phyloP scores from a whole-genome alignment of 1,140 invertebrate genomes.

The Pachypsylla venusta region DNA sequence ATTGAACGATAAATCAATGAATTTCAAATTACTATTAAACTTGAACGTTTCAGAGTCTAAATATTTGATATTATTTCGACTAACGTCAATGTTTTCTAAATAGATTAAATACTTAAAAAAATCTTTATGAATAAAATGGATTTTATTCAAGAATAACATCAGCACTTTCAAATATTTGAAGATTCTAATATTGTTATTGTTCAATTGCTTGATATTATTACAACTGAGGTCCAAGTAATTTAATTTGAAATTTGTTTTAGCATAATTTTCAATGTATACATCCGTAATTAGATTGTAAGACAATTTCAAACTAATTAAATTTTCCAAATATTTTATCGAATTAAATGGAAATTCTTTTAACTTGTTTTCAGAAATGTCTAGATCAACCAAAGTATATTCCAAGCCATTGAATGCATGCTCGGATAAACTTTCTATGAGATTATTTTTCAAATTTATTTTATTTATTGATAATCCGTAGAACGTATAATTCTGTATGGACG shows the following conservation, averaged over 20 bases:
- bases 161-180: conserved; percentile 62
- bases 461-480: conserved; percentile 68
- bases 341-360: conserved; percentile 63
- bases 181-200: conserved; percentile 56
- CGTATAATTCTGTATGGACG: conserved; percentile 65
- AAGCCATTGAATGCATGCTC: conserved; percentile 74
- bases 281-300: conserved; percentile 67
- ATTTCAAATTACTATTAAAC: conserved; percentile 53
- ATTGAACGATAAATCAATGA: conserved; percentile 74
- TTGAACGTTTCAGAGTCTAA: conserved; percentile 55
- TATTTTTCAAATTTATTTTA: conserved; percentile 71
- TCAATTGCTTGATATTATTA: conserved; percentile 61
- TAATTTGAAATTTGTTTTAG: conserved; percentile 37
- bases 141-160: conserved; percentile 67
- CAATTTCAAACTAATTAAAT: conserved; percentile 52
- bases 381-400: conserved; percentile 59
- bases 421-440: conserved; percentile 56
- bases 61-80: conserved; percentile 67
- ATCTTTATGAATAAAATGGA: conserved; percentile 57
- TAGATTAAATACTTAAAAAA: conserved; percentile 55
- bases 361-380: conserved; percentile 75
- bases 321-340: conserved; percentile 54
- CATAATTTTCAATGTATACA: conserved; percentile 50
- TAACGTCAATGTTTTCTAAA: conserved; percentile 70
- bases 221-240: conserved; percentile 68